Conservation (phyloP, 2,888 invertebrate species). For the Drosophila paracracens region DNA sequence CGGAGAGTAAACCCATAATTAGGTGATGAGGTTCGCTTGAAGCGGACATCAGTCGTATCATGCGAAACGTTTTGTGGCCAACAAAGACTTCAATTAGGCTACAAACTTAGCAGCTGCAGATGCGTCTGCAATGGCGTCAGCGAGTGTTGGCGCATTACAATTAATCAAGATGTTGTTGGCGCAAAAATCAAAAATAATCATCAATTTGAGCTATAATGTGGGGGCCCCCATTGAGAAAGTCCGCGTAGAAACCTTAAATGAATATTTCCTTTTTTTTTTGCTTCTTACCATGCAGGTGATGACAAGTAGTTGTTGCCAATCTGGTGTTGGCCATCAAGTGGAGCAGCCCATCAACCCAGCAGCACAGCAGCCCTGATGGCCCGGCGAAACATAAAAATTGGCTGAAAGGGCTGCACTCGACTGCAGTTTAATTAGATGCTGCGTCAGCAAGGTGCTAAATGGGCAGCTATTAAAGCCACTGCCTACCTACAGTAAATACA, state of each 20-base stretch:
- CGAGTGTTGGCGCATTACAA: conserved; percentile 57
- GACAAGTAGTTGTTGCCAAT: conserved; percentile 34
- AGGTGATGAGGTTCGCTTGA: conserved; percentile 25
- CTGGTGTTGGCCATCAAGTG: conserved; percentile 23
- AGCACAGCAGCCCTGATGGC: conserved; percentile 25
- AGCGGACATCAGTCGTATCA: conserved; percentile 41
- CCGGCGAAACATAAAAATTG: conserved; percentile 75
- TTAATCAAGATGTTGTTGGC: conserved; percentile 74
- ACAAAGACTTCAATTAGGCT: conserved; percentile 61
- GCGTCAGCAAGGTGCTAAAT: conserved; percentile 84
- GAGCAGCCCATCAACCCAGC: conserved; percentile 37
- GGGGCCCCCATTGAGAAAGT: conserved; percentile 59
- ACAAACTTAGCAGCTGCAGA: conserved; percentile 63
- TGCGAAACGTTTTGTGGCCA: conserved; percentile 69
- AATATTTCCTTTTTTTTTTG: conserved; percentile 1
- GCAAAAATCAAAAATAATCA: conserved; percentile 75
- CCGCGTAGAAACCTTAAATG: conserved; percentile 49
- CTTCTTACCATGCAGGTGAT: conserved; percentile 8
- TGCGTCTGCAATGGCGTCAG: conserved; percentile 28
- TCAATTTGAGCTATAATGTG: conserved; percentile 59
- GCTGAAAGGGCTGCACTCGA: conserved; percentile 30
- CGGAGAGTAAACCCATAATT: conserved; percentile 62
- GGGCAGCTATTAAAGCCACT: conserved; percentile 75
- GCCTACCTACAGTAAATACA: conserved; percentile 6
- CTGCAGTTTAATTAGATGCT: conserved; percentile 82